Base-by-base conservation (phyloP, 2,888 invertebrate species). In the Cepaea hortensis region DNA sequence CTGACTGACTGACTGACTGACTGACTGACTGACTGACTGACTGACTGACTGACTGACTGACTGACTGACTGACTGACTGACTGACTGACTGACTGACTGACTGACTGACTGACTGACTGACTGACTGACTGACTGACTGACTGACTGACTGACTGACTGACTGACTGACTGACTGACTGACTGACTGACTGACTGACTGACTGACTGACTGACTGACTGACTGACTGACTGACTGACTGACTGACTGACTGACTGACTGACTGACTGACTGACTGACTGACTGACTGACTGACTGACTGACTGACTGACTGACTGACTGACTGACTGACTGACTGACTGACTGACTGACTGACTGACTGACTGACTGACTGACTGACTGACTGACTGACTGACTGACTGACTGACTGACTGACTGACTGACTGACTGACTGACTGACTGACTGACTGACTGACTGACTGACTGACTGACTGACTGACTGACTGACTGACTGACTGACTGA, bases 191-290 rank as follows among this genome's bases (percentile, higher is more conserved):
- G 72, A 72, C 72, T 72, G 73, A 82, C 82, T 85, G 81, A 75
- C 75, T 82, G 86, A 82, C 82, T 86, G 76, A 86, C 86, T 82
- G 62, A 82, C 75, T 86, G 86, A 82, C 76, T 86, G 81, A 86
- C 86, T 81, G 81, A 82, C 86, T 86, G 86, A 86, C 86, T 75
- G 72, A 85, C 79, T 85, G 81, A 86, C 76, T 82, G 73, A 55
- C 79, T 86, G 83, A 84, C 83, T 84, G 83, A 79, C 83, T 86
- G 86, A 84, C 86, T 86, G 83, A 85, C 85, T 81, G 85, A 85
- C 73, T 85, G 76, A 75, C 82, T 73, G 62, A 85, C 81, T 81
- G 81, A 81, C 85, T 81, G 81, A 86, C 68, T 82, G 86, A 73
- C 35, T 86, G 76, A 82, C 86, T 86, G 62, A 82, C 86, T 75